These are phyloP conservation scores for Scomberomorus guttatus DNA, from an alignment of 2,797 vertebrate genomes.

Conservation along the genomic window DNA sequence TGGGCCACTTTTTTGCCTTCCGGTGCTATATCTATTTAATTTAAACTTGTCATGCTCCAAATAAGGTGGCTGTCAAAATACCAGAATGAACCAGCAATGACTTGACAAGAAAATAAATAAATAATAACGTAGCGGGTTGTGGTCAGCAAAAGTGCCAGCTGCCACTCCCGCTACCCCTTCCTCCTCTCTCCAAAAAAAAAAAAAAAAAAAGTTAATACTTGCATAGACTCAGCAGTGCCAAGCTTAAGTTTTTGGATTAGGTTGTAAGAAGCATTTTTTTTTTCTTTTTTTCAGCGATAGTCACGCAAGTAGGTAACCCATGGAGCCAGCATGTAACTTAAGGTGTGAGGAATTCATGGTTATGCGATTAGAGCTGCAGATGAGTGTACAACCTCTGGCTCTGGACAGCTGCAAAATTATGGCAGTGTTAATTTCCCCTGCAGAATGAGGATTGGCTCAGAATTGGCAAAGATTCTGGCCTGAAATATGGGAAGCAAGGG, in stretches of 20 bases:
- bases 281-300: conserved; percentile 13
- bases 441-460: conserved; percentile 11
- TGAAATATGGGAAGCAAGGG: conserved; percentile 20
- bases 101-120: conserved; percentile 78
- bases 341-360: conserved; percentile 36
- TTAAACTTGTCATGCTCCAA: conserved; percentile 79
- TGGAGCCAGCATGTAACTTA: conserved; percentile 5
- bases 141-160: conserved; percentile 75
- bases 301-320: conserved; percentile 29
- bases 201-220: conserved; percentile 56
- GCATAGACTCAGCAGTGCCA: conserved; percentile 57
- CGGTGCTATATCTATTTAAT: conserved; percentile 75
- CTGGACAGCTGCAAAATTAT: conserved; percentile 43
- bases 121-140: conserved; percentile 64
- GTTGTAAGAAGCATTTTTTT: conserved; percentile 31
- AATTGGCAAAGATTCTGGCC: conserved; percentile 34
- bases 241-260: conserved; percentile 64
- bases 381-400: conserved; percentile 36
- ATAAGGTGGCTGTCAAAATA: conserved; percentile 80
- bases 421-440: conserved; percentile 34
- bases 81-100: conserved; percentile 56
- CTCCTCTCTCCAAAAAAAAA: background rate
- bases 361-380: conserved; percentile 39
- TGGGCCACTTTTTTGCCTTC: conserved; percentile 46
- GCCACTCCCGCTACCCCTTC: conserved; percentile 24